Evolutionary conservation across 2,888 invertebrate species (phyloP), one percentile per base, ranked within the genome.

Genomic region (Acronicta leporina): DNA sequence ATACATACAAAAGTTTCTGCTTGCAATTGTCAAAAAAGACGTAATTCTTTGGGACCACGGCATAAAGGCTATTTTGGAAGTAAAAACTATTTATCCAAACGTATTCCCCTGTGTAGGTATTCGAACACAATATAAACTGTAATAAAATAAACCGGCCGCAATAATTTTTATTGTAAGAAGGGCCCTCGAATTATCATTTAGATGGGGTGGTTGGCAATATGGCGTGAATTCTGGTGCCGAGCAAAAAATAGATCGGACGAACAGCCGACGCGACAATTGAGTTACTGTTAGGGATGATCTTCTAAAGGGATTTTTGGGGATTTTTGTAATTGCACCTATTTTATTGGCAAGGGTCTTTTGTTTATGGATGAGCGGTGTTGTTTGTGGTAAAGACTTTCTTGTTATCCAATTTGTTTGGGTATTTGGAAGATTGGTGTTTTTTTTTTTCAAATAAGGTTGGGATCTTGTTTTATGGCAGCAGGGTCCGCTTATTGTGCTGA

Each of bases 141-240:
- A 94, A 94, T 94, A 93, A 94, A 93, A 92, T 93, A 93, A 94
- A 94, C 92, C 88, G 90, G 86, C 87, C 91, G 86, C 92, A 92
- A 94, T 94, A 93, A 92, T 94, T 94, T 94, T 92, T 92, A 94
- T 94, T 92, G 92, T 92, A 91, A 92, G 89, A 83, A 88, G 91
- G 88, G 86, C 87, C 87, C 88, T 84, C 86, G 90, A 90, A 94
- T 94, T 94, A 94, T 94, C 93, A 94, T 94, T 94, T 93, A 94
- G 92, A 94, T 94, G 90, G 93, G 92, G 90, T 83, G 90, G 86
- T 76, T 73, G 77, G 86, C 92, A 93, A 92, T 93, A 92, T 91
- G 92, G 92, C 91, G 89, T 83, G 87, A 88, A 90, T 92, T 87
- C 76, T 78, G 67, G 81, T 82, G 81, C 77, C 75, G 79, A 75